Percentiles rank a stretch among this genome's conserved stretches.
These are phyloP conservation scores for Argya squamiceps DNA, from an alignment of 2,797 vertebrate species.

Conservation along the genomic window DNA sequence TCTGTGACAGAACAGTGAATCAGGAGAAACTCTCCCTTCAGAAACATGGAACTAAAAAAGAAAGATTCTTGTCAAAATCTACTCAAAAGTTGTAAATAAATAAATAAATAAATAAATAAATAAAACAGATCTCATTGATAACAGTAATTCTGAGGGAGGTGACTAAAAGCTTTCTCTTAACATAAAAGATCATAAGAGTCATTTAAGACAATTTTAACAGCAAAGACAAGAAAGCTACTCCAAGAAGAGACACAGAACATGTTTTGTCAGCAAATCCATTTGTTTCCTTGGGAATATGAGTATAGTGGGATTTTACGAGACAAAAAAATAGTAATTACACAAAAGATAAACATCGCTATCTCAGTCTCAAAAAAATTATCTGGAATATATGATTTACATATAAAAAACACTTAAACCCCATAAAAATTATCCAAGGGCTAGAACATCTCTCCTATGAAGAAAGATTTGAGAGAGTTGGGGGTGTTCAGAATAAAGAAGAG, in stretches of 20 bases:
- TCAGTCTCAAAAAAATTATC: not conserved
- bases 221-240: not conserved
- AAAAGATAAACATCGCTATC: not conserved
- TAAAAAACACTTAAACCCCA: not conserved
- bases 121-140: not conserved
- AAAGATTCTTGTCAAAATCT: not conserved
- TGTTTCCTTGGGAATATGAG: not conserved
- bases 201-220: not conserved
- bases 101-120: not conserved
- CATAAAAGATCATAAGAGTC: not conserved
- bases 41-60: rapidly evolving
- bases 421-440: not conserved
- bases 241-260: not conserved
- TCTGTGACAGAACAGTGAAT: rapidly evolving
- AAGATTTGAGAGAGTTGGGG: not conserved
- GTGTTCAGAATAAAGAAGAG: not conserved
- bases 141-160: not conserved
- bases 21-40: not conserved
- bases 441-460: not conserved
- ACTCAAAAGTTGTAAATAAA: not conserved
- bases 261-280: not conserved
- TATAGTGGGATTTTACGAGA: not conserved
- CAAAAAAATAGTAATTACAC: not conserved
- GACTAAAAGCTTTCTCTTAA: not conserved
- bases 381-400: not conserved